Percentiles rank a stretch among this genome's conserved stretches.
phyloP scores from a whole-genome alignment of 2,888 invertebrate species.

The Harpagoxenus sublaevis region DNA sequence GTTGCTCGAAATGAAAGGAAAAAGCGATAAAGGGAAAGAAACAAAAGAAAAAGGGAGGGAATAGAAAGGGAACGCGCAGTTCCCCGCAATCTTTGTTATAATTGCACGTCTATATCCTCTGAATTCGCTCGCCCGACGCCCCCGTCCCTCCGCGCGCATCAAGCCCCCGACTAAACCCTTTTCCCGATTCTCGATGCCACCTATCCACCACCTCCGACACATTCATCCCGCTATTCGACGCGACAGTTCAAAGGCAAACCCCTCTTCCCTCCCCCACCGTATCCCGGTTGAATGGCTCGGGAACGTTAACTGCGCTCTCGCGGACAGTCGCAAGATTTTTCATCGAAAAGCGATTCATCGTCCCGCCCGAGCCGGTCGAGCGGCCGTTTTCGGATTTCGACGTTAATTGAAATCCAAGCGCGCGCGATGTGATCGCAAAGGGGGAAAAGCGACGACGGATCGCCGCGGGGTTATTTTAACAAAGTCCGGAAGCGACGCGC shows the following conservation, averaged over 20 bases:
- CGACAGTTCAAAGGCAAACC: constrained; percentile 38
- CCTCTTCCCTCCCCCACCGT: too few species aligned
- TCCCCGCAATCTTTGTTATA: constrained; percentile 66
- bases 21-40: constrained; percentile 3
- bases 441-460: constrained; percentile 27
- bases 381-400: constrained; percentile 22
- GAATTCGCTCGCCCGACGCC: constrained; percentile 50
- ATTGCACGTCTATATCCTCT: constrained; percentile 64
- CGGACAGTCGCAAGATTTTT: constrained; percentile 47
- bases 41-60: neutral
- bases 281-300: constrained; percentile 25
- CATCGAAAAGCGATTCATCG: constrained; percentile 43
- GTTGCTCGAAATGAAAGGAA: neutral
- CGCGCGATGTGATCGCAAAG: constrained; percentile 24
- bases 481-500: neutral
- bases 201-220: constrained; percentile 61
- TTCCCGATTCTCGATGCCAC: constrained; percentile 72
- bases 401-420: constrained; percentile 47
- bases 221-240: constrained; percentile 48
- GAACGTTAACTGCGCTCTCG: constrained; percentile 28
- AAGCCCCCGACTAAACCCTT: constrained; percentile 63
- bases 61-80: constrained; percentile 43
- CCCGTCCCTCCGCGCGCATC: constrained; percentile 30
- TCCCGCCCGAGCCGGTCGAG: neutral
- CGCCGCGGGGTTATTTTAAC: constrained; percentile 8